These are phyloP conservation scores for Drosophila tanythrix DNA, from an alignment of 2,888 invertebrate species.

Conservation along the genomic window DNA sequence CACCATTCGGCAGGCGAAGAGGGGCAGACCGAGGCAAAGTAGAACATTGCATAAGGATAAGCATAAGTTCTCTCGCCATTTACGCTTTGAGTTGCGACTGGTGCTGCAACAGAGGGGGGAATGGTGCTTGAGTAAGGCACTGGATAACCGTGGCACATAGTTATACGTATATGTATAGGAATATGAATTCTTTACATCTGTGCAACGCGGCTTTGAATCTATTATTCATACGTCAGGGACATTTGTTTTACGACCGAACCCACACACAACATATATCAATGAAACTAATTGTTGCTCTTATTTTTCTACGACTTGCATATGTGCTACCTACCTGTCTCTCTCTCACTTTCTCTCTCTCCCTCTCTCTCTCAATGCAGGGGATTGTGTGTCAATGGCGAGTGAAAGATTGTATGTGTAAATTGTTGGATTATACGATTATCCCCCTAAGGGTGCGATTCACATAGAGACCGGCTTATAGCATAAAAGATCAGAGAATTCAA, in stretches of 20 bases:
- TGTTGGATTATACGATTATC: slow-evolving; percentile 54
- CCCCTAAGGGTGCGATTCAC: slow-evolving; percentile 18
- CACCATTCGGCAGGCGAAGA: slow-evolving; percentile 15
- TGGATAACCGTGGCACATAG: slow-evolving; percentile 40
- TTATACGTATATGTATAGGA: slow-evolving; percentile 19
- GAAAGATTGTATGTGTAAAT: slow-evolving; percentile 55
- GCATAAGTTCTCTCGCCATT: slow-evolving; percentile 74
- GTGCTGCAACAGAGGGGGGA: background rate
- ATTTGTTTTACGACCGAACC: slow-evolving; percentile 65
- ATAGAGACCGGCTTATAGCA: slow-evolving; percentile 33
- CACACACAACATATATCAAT: slow-evolving; percentile 57
- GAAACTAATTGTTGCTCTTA: slow-evolving; percentile 71
- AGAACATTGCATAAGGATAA: slow-evolving; percentile 69
- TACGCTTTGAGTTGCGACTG: slow-evolving; percentile 46
- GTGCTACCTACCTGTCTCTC: background rate
- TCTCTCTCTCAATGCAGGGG: background rate
- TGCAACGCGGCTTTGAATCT: slow-evolving; percentile 66
- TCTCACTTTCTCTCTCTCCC: background rate
- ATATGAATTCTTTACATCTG: slow-evolving; percentile 47
- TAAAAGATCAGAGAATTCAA: slow-evolving; percentile 35
- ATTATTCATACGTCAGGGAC: slow-evolving; percentile 67
- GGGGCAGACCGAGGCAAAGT: background rate
- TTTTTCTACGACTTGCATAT: slow-evolving; percentile 49
- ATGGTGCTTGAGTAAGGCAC: background rate
- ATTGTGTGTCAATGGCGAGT: slow-evolving; percentile 34